These are phyloP conservation scores for Ancistrus triradiatus DNA, from an alignment of 2,113 vertebrate genomes.

Conservation along the genomic window DNA sequence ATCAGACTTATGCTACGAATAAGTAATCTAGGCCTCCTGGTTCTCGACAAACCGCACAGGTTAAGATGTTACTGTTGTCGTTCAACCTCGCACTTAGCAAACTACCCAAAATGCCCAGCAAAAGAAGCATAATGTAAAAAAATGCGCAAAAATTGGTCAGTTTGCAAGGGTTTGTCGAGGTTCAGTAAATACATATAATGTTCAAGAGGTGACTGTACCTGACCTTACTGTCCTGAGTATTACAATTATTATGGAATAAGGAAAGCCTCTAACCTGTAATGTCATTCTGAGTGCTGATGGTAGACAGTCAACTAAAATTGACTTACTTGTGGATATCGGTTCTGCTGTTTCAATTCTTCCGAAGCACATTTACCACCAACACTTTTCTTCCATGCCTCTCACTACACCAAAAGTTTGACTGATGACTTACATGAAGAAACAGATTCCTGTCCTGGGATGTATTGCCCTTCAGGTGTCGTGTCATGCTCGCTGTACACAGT, in stretches of 20 bases:
- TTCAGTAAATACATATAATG: not conserved
- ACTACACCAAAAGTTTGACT: not conserved
- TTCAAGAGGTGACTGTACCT: constrained; percentile 3
- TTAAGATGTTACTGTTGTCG: not conserved
- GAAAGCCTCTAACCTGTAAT: not conserved
- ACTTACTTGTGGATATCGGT: not conserved
- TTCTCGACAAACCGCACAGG: not conserved
- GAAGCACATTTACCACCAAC: not conserved
- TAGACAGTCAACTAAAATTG: not conserved
- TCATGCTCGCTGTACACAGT: too few species aligned
- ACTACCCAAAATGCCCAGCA: constrained; percentile 2
- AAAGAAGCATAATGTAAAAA: not conserved
- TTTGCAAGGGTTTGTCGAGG: constrained; percentile 2
- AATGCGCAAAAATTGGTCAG: not conserved
- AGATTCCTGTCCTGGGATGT: too few species aligned
- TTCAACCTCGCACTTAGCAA: not conserved
- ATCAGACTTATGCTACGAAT: not conserved
- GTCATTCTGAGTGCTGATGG: not conserved
- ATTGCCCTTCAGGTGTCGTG: not conserved
- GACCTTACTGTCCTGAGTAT: constrained; percentile 14
- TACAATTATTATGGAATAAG: not conserved
- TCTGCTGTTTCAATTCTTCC: constrained; percentile 5
- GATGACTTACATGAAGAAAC: not conserved
- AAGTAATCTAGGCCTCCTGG: not conserved
- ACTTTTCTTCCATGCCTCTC: not conserved